A percentile compares a stretch with the other conserved stretches of the same genome.
These are phyloP conservation scores for Thysanoteuthis rhombus DNA, from an alignment of 2,888 invertebrate genomes.

Conservation along the genomic window DNA sequence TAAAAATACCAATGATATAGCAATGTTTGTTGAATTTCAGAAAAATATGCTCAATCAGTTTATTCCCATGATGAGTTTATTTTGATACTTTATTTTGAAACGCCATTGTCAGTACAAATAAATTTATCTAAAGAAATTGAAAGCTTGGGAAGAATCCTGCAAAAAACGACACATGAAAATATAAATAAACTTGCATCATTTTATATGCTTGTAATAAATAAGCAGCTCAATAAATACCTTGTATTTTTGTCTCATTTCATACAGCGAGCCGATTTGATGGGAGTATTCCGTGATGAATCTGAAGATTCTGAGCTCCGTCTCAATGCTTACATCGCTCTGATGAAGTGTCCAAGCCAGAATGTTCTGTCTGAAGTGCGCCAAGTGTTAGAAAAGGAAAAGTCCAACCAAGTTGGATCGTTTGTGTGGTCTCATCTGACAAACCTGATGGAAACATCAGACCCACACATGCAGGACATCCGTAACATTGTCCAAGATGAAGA, in stretches of 20 bases:
- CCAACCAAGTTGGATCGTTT: slow-evolving; percentile 88
- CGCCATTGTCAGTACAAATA: no score
- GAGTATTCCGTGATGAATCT: slow-evolving; percentile 77
- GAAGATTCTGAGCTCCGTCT: slow-evolving; percentile 86
- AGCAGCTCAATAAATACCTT: no score
- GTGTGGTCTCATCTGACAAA: slow-evolving; percentile 94
- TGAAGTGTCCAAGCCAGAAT: slow-evolving; percentile 85
- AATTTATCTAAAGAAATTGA: no score
- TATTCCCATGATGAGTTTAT: no score
- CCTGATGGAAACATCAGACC: slow-evolving; percentile 84
- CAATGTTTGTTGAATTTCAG: not conserved
- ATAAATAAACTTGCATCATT: no score
- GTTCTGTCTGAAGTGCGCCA: slow-evolving; percentile 78
- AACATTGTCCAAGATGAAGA: slow-evolving; percentile 83
- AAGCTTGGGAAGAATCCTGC: no score
- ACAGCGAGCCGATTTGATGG: slow-evolving; percentile 67
- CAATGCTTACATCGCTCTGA: slow-evolving; percentile 86
- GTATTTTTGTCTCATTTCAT: slow-evolving; percentile 32
- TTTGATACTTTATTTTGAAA: no score
- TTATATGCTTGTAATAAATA: no score
- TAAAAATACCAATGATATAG: not conserved
- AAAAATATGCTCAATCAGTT: not conserved
- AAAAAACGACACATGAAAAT: no score
- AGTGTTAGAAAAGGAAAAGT: slow-evolving; percentile 52
- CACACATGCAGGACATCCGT: slow-evolving; percentile 85